Evolutionary conservation across 2,113 vertebrate genomes (phyloP).

Genomic region (Pterocles orientalis): DNA sequence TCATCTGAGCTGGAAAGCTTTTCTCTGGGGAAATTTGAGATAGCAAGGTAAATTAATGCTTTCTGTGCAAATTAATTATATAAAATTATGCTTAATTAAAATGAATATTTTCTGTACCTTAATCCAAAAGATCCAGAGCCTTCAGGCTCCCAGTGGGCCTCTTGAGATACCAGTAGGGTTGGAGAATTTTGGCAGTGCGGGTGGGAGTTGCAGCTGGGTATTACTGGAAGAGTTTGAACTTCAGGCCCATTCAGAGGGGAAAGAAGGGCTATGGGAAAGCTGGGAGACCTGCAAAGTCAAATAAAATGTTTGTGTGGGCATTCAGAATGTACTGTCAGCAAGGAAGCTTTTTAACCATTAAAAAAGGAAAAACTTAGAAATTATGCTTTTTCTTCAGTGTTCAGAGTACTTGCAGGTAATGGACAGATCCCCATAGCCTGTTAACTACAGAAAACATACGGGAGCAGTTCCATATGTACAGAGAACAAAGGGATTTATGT

Average conservation of each 20-base stretch:
- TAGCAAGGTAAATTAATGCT: conserved; percentile 1
- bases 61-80: conserved; percentile 26
- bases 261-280: neutral
- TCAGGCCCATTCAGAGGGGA: neutral
- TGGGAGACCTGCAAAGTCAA: neutral
- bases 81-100: conserved; percentile 44
- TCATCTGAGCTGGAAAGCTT: neutral
- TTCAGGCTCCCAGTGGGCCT: neutral
- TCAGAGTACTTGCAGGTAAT: neutral
- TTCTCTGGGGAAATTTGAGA: conserved; percentile 1
- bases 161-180: neutral
- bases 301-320: neutral
- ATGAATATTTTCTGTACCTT: neutral
- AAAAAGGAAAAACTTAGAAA: neutral
- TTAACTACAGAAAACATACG: neutral
- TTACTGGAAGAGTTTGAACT: neutral
- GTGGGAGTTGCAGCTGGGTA: neutral
- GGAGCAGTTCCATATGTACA: neutral
- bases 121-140: neutral
- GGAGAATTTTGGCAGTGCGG: neutral
- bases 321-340: neutral
- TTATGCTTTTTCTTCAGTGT: neutral
- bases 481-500: conserved; percentile 15
- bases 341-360: neutral
- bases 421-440: neutral